phyloP scores from a whole-genome alignment of 2,888 invertebrate genomes.

The Orchesellides sinensis region DNA sequence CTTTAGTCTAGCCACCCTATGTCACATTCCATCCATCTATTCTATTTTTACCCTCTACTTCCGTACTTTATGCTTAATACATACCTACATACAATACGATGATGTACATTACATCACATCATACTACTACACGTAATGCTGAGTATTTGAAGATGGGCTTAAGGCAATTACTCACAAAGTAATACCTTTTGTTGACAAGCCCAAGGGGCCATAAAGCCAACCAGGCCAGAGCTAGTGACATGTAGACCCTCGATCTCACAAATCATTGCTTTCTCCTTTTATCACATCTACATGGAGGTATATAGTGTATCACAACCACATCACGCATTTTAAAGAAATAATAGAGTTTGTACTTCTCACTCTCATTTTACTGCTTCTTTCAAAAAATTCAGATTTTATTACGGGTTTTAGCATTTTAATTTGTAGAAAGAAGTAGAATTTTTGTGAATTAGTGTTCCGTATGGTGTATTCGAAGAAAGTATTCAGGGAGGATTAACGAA shows the following conservation, averaged over 20 bases:
- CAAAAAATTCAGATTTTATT: conserved; percentile 59
- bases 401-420: conserved; percentile 46
- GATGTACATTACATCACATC: conserved; percentile 6
- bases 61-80: not conserved
- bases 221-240: conserved; percentile 41
- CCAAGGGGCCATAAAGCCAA: conserved; percentile 63
- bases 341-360: conserved; percentile 40
- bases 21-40: conserved; percentile 48
- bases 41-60: conserved; percentile 32
- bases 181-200: conserved; percentile 62
- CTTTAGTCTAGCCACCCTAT: conserved; percentile 35
- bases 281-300: conserved; percentile 17
- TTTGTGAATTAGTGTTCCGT: conserved; percentile 14
- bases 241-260: conserved; percentile 50
- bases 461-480: too few species aligned
- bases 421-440: conserved; percentile 36
- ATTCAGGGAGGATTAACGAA: not conserved
- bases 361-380: conserved; percentile 24
- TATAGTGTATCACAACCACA: conserved; percentile 13
- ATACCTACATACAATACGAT: not conserved
- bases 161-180: conserved; percentile 60
- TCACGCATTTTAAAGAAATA: conserved; percentile 48
- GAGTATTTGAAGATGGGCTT: conserved; percentile 44
- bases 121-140: not conserved
- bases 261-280: conserved; percentile 42